Base-by-base conservation (phyloP, 2,888 invertebrate species). In the Andrena flavipes region DNA sequence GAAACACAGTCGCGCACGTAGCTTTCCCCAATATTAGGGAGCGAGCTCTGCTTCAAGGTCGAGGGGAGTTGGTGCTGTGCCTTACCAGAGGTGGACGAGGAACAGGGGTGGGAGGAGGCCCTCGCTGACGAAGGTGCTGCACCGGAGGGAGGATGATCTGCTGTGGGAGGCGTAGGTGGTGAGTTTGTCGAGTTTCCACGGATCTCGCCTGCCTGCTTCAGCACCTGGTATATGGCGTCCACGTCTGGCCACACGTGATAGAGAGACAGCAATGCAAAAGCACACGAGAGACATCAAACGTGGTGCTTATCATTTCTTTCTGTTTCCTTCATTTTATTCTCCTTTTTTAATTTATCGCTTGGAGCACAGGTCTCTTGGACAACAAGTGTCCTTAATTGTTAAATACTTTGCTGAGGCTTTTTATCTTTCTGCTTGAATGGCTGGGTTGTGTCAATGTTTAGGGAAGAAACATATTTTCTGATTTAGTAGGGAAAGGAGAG, bases 141-240 rank as follows among this genome's bases (percentile, higher is more conserved):
- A 88, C 92, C 91, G 89, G 91, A 90, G 85, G 91, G 89, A 84
- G 91, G 90, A 90, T 93, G 93, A 91, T 92, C 93, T 86, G 91
- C 92, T 88, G 92, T 93, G 88, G 93, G 93, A 89, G 93, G 93
- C 91, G 93, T 93, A 88, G 93, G 93, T 90, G 93, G 93, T 91
- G 93, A 93, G 87, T 93, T 93, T 90, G 93, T 92, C 91, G 93
- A 92, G 85, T 92, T 93, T 89, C 93, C 93, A 89, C 93, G 93
- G 87, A 98, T 97, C 96, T 98, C 98, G 94, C 97, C 98, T 93
- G 98, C 98, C 94, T 98, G 97, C 96, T 98, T 98, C 95, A 98
- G 96, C 94, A 98, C 98, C 96, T 98, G 98, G 95, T 98, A 98
- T 95, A 97, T 98, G 95, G 97, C 97, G 96, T 98, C 98, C 95